phyloP scores from a whole-genome alignment of 1,140 invertebrate species.

The Panagrolaimus sp. region DNA sequence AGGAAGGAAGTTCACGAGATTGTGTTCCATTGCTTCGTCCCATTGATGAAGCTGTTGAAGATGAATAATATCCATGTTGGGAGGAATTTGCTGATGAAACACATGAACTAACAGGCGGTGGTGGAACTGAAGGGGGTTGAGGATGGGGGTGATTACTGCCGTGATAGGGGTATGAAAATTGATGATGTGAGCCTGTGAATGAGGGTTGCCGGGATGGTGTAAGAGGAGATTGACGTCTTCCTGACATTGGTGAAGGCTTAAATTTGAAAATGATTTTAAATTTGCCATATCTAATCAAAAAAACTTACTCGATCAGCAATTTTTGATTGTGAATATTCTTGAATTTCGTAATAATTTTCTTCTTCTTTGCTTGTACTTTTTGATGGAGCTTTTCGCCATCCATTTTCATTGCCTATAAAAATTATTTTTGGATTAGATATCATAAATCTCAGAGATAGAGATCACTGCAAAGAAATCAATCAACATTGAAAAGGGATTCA shows the following conservation, averaged over 20 bases:
- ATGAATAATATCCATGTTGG: slow-evolving; percentile 26
- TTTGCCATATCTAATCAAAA: not conserved
- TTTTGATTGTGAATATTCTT: slow-evolving; percentile 16
- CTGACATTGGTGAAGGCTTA: slow-evolving; percentile 21
- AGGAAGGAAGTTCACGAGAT: not conserved
- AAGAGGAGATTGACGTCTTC: slow-evolving; percentile 19
- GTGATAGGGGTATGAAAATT: too few relatives aligned
- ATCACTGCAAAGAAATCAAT: too few relatives aligned
- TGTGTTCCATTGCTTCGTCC: too few relatives aligned
- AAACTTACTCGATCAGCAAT: too few relatives aligned
- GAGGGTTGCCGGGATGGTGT: slow-evolving; percentile 22
- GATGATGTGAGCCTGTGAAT: not conserved
- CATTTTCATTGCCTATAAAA: not conserved
- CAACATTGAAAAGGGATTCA: too few relatives aligned
- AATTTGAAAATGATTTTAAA: not conserved
- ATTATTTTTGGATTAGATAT: too few relatives aligned
- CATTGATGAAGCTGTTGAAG: slow-evolving; percentile 25
- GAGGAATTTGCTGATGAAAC: slow-evolving; percentile 22
- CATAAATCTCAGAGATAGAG: too few relatives aligned
- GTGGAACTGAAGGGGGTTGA: slow-evolving; percentile 16
- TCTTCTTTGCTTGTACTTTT: slow-evolving; percentile 19
- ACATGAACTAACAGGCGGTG: slow-evolving; percentile 16
- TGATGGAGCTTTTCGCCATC: slow-evolving; percentile 6
- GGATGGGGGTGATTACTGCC: slow-evolving; percentile 11
- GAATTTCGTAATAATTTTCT: slow-evolving; percentile 30